Percentiles rank a stretch among this genome's conserved stretches.
phyloP scores from a whole-genome alignment of 1,140 invertebrate species.

The Cydia splendana region DNA sequence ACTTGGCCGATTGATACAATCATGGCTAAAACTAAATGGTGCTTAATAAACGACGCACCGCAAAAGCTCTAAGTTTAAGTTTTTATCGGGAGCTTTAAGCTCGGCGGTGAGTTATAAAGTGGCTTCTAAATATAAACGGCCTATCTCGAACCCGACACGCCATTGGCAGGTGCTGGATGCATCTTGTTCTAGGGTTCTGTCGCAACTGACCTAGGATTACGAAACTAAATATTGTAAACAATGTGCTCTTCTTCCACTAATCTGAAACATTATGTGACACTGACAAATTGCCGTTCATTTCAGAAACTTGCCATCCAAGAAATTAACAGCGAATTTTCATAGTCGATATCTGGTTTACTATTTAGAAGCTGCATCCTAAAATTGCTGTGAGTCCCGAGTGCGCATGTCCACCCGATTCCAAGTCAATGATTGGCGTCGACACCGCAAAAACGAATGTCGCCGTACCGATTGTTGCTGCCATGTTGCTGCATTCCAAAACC shows the following conservation, averaged over 20 bases:
- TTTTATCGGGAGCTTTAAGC: constrained; percentile 72
- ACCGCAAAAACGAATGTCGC: too few relatives aligned
- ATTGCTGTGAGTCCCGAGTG: too few relatives aligned
- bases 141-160: constrained; percentile 74
- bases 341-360: too few relatives aligned
- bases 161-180: constrained; percentile 73
- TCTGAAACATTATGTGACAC: not conserved
- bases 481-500: too few relatives aligned
- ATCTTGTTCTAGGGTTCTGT: constrained; percentile 42
- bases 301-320: too few relatives aligned
- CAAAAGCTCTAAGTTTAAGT: constrained; percentile 61
- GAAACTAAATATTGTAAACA: not conserved
- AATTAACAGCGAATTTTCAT: too few relatives aligned
- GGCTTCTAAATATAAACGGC: constrained; percentile 77
- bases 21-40: constrained; percentile 70
- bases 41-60: constrained; percentile 63
- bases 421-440: too few relatives aligned
- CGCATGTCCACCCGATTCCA: too few relatives aligned
- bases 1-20: constrained; percentile 65
- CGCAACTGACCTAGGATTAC: not conserved
- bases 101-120: constrained; percentile 74
- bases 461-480: too few relatives aligned
- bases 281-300: not conserved
- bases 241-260: not conserved
- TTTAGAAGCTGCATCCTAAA: too few relatives aligned